phyloP scores from a whole-genome alignment of 2,888 invertebrate genomes.

The Galerucella nymphaeae region DNA sequence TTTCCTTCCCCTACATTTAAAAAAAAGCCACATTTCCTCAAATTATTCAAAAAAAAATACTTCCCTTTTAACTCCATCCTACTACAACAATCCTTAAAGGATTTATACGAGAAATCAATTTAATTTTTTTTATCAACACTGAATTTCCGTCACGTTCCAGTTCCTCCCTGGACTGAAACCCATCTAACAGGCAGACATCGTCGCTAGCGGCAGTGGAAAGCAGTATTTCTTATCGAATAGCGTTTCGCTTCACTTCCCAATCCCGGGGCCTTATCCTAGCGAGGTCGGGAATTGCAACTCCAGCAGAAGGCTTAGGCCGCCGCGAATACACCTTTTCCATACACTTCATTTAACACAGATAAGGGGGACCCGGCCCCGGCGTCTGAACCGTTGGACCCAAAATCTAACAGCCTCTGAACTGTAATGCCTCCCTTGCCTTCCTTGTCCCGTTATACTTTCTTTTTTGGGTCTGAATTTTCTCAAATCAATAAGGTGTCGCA shows the following conservation, averaged over 20 bases:
- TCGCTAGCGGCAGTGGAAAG: constrained; percentile 55
- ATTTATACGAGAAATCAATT: neutral
- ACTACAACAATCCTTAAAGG: neutral
- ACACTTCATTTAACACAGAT: constrained; percentile 66
- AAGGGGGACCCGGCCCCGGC: constrained; percentile 60
- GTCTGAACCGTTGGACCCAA: constrained; percentile 63
- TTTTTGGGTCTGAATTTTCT: constrained; percentile 4
- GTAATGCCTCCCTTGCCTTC: constrained; percentile 60
- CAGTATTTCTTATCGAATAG: constrained; percentile 63
- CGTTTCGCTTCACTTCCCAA: constrained; percentile 64
- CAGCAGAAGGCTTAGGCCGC: constrained; percentile 64
- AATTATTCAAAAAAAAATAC: no score
- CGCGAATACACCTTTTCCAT: constrained; percentile 63
- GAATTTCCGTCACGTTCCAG: constrained; percentile 40
- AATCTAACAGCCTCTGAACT: constrained; percentile 35
- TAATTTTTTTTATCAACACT: constrained; percentile 39
- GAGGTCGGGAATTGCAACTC: constrained; percentile 62
- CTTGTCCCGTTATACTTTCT: constrained; percentile 49
- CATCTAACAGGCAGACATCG: constrained; percentile 17
- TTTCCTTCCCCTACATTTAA: no score
- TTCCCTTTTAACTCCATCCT: neutral
- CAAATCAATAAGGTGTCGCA: neutral
- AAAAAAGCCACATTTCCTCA: no score
- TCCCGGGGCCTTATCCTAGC: constrained; percentile 61
- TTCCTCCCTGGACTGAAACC: constrained; percentile 48